These are phyloP conservation scores for Hyaena hyaena DNA, from an alignment of 2,113 vertebrate species.

Conservation along the genomic window DNA sequence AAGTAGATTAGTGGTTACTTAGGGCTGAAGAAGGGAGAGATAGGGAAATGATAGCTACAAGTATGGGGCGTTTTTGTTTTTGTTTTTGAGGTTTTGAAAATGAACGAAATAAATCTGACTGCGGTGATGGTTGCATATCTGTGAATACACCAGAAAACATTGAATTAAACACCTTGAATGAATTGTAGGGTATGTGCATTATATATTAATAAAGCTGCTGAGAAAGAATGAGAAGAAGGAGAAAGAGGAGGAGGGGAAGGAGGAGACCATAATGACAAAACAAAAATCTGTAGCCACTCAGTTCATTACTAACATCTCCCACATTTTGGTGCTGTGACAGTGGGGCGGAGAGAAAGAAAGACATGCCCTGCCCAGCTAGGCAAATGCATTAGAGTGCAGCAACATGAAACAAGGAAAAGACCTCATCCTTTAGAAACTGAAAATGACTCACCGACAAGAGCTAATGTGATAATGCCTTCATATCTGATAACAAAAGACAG, in stretches of 20 bases:
- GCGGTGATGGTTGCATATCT: neutral
- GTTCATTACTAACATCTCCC: neutral
- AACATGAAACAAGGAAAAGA: neutral
- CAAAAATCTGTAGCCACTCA: neutral
- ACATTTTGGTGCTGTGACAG: neutral
- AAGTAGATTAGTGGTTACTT: neutral
- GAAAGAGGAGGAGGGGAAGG: no score
- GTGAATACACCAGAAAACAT: neutral
- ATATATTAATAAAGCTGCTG: neutral
- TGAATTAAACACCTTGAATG: neutral
- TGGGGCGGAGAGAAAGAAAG: neutral
- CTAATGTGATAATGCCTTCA: slow-evolving; percentile 30
- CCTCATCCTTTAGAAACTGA: slow-evolving; percentile 18
- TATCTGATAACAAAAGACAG: slow-evolving; percentile 52
- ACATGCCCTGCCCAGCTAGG: neutral
- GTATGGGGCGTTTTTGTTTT: neutral
- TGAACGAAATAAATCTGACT: neutral
- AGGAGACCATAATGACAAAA: neutral
- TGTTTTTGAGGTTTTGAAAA: neutral
- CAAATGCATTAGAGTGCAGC: neutral
- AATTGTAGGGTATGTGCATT: neutral
- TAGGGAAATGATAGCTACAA: neutral
- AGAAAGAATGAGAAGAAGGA: neutral
- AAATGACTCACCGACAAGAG: slow-evolving; percentile 56
- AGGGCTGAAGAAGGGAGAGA: neutral